A percentile compares a stretch with the other conserved stretches of the same genome.
phyloP scores from a whole-genome alignment of 2,797 vertebrate species.

The Nannoperca australis region DNA sequence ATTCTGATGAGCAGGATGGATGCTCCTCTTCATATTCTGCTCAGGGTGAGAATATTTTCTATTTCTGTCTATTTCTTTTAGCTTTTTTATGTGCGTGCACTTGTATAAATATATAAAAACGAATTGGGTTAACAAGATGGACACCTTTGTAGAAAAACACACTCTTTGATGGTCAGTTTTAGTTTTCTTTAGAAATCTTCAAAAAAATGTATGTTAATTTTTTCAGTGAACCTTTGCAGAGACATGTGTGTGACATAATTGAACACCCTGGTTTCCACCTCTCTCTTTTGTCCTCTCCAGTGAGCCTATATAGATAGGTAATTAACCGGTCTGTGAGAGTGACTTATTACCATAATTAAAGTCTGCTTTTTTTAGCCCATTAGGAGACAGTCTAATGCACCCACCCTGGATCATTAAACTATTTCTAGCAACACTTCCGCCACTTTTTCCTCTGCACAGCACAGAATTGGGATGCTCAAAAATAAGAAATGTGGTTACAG shows the following conservation, averaged over 20 bases:
- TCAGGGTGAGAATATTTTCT: slow-evolving; percentile 23
- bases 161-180: slow-evolving; percentile 25
- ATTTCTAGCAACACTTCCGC: slow-evolving; percentile 42
- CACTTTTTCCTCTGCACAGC: slow-evolving; percentile 10
- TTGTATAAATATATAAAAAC: slow-evolving; percentile 18
- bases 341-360: slow-evolving; percentile 76
- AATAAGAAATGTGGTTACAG: neutral
- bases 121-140: neutral
- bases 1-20: slow-evolving; percentile 10
- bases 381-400: slow-evolving; percentile 41
- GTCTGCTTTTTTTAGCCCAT: slow-evolving; percentile 53
- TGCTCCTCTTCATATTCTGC: slow-evolving; percentile 23
- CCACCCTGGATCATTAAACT: slow-evolving; percentile 44
- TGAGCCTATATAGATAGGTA: slow-evolving; percentile 47
- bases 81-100: neutral
- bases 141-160: slow-evolving; percentile 1
- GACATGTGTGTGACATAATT: slow-evolving; percentile 22
- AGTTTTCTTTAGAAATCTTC: neutral
- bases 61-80: slow-evolving; percentile 15
- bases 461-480: slow-evolving; percentile 18
- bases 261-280: slow-evolving; percentile 31
- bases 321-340: slow-evolving; percentile 65
- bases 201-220: slow-evolving; percentile 7
- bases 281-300: slow-evolving; percentile 42
- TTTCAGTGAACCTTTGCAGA: slow-evolving; percentile 20